Evolutionary conservation across 2,888 invertebrate genomes (phyloP), one percentile per base, ranked within the genome.

Genomic region (Hofmannophila pseudospretella): DNA sequence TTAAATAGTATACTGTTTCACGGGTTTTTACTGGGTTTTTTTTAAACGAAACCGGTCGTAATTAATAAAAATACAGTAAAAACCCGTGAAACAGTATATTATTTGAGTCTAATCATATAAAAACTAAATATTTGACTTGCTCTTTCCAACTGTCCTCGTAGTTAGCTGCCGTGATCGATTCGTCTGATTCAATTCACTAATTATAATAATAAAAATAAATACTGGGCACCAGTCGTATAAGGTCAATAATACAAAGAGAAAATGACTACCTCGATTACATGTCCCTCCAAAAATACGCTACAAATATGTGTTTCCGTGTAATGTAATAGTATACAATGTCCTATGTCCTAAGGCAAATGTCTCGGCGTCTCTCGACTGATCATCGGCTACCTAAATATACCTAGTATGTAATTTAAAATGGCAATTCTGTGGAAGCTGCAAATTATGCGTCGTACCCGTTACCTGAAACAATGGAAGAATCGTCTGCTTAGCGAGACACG

Each of bases 361-460:
- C 10, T 16, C 38, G 23, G 30, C 23, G 29, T 9, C 3, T 3
- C 16, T 4, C 16, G n/a, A 16, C 5, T 16, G 16, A 16, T 44
- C 47, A 42, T 49, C 57, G 48, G 55, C 60, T 58, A 67, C 60
- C 51, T 63, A 60, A 57, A 44, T 47, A 59, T 61, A n/a, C n/a
- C n/a, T n/a, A 67, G 57, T 66, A 68, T 49, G 57, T 68, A 63
- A 74, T 65, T 66, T 70, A 37, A 69, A 77, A 79, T 81, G 82
- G 81, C 80, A 78, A 78, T 76, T 74, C 64, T 63, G 79, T 79
- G 80, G 80, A 79, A 79, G 80, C 80, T 71, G 80, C 79, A 64
- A 66, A 74, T 67, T 55, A 52, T 51, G 54, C 47, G 51, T 49
- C 50, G 42, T 39, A 50, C 63, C 61, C 65, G 54, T 29, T 23